These are phyloP conservation scores for Gryllus bimaculatus DNA, from an alignment of 1,140 invertebrate species.

Conservation along the genomic window DNA sequence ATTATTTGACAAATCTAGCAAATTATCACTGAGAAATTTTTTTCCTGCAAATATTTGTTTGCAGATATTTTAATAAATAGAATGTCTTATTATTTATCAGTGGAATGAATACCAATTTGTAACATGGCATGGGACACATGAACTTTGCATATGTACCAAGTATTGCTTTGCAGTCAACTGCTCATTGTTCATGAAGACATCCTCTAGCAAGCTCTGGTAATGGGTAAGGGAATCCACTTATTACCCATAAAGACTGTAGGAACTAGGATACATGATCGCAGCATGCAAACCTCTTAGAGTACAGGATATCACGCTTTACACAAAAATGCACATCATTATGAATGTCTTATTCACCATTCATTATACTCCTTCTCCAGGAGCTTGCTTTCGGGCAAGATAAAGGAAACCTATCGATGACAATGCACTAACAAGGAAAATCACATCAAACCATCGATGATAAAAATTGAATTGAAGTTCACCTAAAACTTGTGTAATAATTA, in stretches of 20 bases:
- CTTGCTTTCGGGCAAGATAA: conserved; percentile 86
- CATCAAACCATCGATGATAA: conserved; percentile 99
- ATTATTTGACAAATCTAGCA: too few relatives aligned
- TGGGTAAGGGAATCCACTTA: too few relatives aligned
- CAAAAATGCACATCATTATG: neutral
- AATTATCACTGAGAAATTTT: too few relatives aligned
- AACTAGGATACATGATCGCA: neutral
- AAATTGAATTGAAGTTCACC: conserved; percentile 99
- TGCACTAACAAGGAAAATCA: conserved; percentile 96
- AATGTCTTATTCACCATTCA: neutral
- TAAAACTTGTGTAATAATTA: conserved; percentile 95
- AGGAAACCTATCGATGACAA: conserved; percentile 91
- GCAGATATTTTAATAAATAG: too few relatives aligned
- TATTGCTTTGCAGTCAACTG: too few relatives aligned
- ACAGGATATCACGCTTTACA: neutral
- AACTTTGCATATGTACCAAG: too few relatives aligned
- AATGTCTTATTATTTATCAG: neutral
- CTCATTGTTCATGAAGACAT: too few relatives aligned
- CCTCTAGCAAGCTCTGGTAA: too few relatives aligned
- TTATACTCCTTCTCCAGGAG: conserved; percentile 31
- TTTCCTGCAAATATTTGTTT: too few relatives aligned
- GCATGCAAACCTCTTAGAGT: neutral
- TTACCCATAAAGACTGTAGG: neutral
- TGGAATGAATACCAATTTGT: neutral
- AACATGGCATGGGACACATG: too few relatives aligned